Evolutionary conservation across 1,140 invertebrate species (phyloP).

Genomic region (Drosophila melanica): DNA sequence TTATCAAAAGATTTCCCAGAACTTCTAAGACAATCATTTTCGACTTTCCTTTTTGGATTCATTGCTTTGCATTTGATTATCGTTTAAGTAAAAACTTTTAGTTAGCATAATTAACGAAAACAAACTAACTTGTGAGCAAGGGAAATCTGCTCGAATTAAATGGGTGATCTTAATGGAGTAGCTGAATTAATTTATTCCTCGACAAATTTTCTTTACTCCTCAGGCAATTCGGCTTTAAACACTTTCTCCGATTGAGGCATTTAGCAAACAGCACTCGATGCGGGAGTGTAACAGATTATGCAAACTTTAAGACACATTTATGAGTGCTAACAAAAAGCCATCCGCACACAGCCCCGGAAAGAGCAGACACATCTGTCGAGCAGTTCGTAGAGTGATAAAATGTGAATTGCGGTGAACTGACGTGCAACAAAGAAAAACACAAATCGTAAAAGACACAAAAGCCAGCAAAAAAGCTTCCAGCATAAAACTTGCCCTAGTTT

Average conservation of each 20-base stretch:
- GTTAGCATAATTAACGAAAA: slow-evolving; percentile 39
- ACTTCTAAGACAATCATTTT: neutral
- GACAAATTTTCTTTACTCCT: neutral
- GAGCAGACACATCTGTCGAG: slow-evolving; percentile 22
- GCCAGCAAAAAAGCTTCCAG: slow-evolving; percentile 26
- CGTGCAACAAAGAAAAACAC: slow-evolving; percentile 26
- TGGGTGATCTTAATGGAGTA: slow-evolving; percentile 4
- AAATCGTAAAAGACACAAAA: slow-evolving; percentile 32
- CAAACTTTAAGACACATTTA: slow-evolving; percentile 61
- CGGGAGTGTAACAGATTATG: slow-evolving; percentile 26
- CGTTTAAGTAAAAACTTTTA: slow-evolving; percentile 48
- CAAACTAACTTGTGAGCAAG: neutral
- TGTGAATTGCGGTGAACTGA: slow-evolving; percentile 49
- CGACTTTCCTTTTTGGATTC: neutral
- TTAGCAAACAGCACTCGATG: slow-evolving; percentile 7
- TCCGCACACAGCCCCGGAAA: slow-evolving; percentile 2
- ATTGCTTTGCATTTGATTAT: slow-evolving; percentile 6
- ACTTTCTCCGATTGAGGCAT: slow-evolving; percentile 43
- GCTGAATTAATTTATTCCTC: neutral
- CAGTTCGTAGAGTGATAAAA: slow-evolving; percentile 56
- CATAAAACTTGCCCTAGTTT: slow-evolving; percentile 49
- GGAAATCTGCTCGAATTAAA: neutral
- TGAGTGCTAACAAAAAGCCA: slow-evolving; percentile 48
- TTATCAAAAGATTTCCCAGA: neutral
- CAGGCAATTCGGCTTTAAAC: slow-evolving; percentile 1